These are phyloP conservation scores for Araneus ventricosus DNA, from an alignment of 1,140 invertebrate genomes.

Conservation along the genomic window DNA sequence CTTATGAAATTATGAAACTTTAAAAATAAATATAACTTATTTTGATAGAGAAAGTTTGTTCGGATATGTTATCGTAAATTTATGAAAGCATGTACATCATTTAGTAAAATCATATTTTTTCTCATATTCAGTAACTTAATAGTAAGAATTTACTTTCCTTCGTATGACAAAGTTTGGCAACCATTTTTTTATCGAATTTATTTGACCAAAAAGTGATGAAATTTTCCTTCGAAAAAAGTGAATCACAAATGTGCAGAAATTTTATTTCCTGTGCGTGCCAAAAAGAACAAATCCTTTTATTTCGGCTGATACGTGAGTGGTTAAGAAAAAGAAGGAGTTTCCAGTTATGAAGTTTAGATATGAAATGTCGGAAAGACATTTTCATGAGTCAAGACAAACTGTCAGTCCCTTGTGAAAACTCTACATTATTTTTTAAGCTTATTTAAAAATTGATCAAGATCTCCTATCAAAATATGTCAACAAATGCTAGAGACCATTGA, in stretches of 20 bases:
- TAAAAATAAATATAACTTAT: too few species aligned
- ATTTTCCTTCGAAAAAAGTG: not conserved
- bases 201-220: not conserved
- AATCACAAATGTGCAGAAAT: not conserved
- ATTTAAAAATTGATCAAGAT: not conserved
- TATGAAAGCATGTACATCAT: too few species aligned
- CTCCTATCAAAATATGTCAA: not conserved
- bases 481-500: not conserved
- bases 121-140: too few species aligned
- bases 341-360: not conserved
- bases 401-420: not conserved
- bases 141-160: too few species aligned
- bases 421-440: not conserved
- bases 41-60: too few species aligned
- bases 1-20: too few species aligned
- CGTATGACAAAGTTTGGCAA: too few species aligned
- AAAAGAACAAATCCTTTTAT: not conserved
- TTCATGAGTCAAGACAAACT: not conserved
- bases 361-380: not conserved
- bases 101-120: too few species aligned
- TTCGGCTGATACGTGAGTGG: not conserved
- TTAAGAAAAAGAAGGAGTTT: not conserved
- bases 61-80: too few species aligned
- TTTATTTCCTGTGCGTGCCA: too few species aligned
- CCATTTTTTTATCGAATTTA: too few species aligned